phyloP scores from a whole-genome alignment of 2,797 vertebrate species.

The Tiaroga cobitis region DNA sequence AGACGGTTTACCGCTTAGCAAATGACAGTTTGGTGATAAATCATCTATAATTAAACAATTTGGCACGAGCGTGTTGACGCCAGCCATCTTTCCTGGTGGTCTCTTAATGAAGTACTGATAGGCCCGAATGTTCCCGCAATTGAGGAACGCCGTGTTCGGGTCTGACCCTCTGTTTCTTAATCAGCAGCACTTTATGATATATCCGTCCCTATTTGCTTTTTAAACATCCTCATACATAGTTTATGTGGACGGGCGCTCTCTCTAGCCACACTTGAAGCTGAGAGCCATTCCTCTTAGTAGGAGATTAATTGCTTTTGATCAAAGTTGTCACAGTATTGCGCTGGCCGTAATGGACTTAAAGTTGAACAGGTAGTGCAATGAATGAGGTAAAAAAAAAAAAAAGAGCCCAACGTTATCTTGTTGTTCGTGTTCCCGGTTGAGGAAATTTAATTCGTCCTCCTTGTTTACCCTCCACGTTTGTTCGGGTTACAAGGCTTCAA shows the following conservation, averaged over 20 bases:
- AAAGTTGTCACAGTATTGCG: constrained; percentile 66
- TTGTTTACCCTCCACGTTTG: constrained; percentile 71
- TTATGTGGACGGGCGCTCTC: constrained; percentile 57
- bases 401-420: constrained; percentile 73
- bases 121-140: constrained; percentile 50
- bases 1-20: constrained; percentile 73
- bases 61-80: constrained; percentile 69
- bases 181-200: constrained; percentile 63
- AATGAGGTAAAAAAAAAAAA: constrained; percentile 49
- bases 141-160: constrained; percentile 49
- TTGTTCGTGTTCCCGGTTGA: constrained; percentile 72
- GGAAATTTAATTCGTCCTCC: constrained; percentile 74
- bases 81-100: constrained; percentile 68
- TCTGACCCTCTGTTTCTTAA: constrained; percentile 68
- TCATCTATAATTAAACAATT: constrained; percentile 83
- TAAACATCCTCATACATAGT: constrained; percentile 64
- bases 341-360: constrained; percentile 64
- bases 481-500: constrained; percentile 85
- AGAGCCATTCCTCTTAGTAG: constrained; percentile 60
- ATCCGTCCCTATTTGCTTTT: constrained; percentile 60
- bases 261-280: constrained; percentile 48
- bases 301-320: constrained; percentile 77
- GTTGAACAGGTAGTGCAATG: constrained; percentile 59
- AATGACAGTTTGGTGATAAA: constrained; percentile 80
- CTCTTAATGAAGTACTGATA: constrained; percentile 71